Evolutionary conservation across 2,797 vertebrate genomes (phyloP).

Genomic region (Pyrrhura leucotis): DNA sequence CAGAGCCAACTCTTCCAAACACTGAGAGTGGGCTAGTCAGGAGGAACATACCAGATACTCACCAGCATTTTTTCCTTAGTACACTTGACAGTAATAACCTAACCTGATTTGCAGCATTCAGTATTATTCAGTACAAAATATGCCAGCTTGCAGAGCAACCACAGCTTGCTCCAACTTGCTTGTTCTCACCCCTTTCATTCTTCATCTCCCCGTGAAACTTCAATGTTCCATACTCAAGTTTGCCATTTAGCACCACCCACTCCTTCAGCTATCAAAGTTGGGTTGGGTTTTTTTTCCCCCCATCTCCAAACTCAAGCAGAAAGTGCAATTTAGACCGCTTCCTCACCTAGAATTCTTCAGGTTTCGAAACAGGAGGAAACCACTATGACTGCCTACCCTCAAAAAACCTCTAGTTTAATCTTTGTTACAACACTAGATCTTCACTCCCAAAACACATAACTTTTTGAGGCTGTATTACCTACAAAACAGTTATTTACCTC

Average conservation of each 20-base stretch:
- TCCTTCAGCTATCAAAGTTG: not conserved
- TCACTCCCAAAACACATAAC: not conserved
- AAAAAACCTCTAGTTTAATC: not conserved
- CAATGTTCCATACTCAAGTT: not conserved
- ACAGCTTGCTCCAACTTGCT: not conserved
- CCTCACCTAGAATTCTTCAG: not conserved
- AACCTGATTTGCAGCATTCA: not conserved
- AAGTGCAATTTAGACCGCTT: not conserved
- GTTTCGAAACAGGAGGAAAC: slow-evolving; percentile 12
- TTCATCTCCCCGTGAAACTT: not conserved
- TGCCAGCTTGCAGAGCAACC: not conserved
- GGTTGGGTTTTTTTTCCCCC: not conserved
- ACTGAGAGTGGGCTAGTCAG: not conserved
- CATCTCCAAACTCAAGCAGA: not conserved
- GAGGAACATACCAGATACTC: not conserved
- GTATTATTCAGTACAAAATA: not conserved
- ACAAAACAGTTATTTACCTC: not conserved
- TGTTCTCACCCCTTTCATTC: not conserved
- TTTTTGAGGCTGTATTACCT: not conserved
- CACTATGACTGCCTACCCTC: not conserved
- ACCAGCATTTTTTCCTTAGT: not conserved
- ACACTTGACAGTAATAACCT: not conserved
- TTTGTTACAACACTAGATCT: not conserved
- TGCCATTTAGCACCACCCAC: not conserved
- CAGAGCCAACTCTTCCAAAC: not conserved